Evolutionary conservation across 2,113 vertebrate species (phyloP).

Genomic region (Shinisaurus crocodilurus): DNA sequence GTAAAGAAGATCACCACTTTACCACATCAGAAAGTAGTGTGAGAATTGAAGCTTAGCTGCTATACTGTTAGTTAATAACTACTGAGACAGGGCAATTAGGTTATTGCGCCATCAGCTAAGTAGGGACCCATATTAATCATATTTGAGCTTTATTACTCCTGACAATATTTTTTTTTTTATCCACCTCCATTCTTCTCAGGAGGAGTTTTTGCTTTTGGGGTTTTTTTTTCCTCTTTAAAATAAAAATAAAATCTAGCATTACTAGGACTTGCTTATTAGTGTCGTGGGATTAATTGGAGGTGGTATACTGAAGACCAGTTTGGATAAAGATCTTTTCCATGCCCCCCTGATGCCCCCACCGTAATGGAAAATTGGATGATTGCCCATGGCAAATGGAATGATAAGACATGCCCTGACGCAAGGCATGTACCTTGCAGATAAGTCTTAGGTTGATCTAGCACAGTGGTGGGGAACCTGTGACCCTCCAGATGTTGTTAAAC

Average conservation of each 20-base stretch:
- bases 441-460: background rate
- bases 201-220: background rate
- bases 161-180: background rate
- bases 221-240: background rate
- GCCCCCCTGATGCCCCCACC: too few relatives aligned
- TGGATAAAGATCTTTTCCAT: background rate
- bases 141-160: background rate
- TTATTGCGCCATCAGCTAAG: background rate
- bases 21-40: background rate
- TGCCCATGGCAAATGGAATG: background rate
- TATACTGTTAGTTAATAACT: background rate
- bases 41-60: background rate
- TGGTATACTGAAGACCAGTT: background rate
- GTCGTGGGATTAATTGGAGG: background rate
- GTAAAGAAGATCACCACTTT: background rate
- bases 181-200: background rate
- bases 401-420: background rate
- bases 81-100: background rate
- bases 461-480: background rate
- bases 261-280: background rate
- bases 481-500: background rate
- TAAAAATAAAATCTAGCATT: background rate
- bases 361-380: background rate
- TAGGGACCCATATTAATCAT: background rate
- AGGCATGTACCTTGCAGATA: background rate